A percentile compares a stretch with the other conserved stretches of the same genome.
Conservation (phyloP, 2,113 vertebrate species). For the Orthonyx spaldingii region DNA sequence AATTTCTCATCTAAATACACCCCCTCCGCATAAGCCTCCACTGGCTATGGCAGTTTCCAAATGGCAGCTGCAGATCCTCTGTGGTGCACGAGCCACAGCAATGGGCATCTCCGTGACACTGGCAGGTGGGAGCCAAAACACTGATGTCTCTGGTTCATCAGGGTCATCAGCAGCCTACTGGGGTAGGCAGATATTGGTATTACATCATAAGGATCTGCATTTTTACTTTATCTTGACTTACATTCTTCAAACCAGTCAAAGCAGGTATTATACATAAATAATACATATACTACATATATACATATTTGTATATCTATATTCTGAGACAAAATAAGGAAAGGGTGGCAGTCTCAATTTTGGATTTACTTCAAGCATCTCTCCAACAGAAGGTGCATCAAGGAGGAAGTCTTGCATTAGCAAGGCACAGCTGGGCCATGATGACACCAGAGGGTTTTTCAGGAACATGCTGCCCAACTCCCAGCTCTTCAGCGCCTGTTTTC, state of each 20-base stretch:
- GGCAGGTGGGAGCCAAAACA: neutral
- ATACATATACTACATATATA: neutral
- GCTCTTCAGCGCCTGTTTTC: neutral
- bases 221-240: neutral
- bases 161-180: neutral
- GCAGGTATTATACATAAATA: neutral
- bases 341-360: neutral
- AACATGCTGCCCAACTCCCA: accelerated
- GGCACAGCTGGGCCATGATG: neutral
- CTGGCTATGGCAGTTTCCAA: neutral
- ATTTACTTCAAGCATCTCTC: neutral
- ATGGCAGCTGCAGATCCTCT: neutral
- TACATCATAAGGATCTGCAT: neutral
- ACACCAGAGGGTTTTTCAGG: neutral
- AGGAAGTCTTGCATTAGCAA: neutral
- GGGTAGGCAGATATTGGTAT: neutral
- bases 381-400: neutral
- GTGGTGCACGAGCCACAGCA: neutral
- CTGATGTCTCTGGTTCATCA: neutral
- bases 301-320: neutral
- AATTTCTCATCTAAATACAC: neutral
- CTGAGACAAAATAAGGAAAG: neutral
- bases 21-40: neutral
- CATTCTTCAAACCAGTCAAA: neutral
- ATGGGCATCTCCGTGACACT: neutral